A percentile compares a stretch with the other conserved stretches of the same genome.
phyloP scores from a whole-genome alignment of 1,140 invertebrate genomes.

The Ericerus pela region DNA sequence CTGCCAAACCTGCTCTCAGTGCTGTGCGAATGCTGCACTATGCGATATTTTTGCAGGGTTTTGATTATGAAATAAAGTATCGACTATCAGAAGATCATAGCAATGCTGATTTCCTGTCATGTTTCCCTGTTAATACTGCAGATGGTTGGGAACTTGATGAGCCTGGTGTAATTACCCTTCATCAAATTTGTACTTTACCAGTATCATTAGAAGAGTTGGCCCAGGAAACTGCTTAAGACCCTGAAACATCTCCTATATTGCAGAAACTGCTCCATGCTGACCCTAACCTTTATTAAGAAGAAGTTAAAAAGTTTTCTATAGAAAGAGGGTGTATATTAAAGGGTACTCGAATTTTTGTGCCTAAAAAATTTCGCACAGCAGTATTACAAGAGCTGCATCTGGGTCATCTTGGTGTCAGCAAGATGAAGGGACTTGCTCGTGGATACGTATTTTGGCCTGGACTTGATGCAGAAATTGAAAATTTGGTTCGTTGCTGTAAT shows the following conservation, averaged over 20 bases:
- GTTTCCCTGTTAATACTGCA: conserved; percentile 3
- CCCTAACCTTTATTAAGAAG: not conserved
- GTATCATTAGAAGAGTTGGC: not conserved
- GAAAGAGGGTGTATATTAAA: conserved; percentile 22
- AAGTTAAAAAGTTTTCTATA: conserved; percentile 20
- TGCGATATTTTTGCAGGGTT: conserved; percentile 13
- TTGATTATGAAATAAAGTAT: conserved; percentile 15
- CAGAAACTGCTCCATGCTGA: not conserved
- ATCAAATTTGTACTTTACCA: not conserved
- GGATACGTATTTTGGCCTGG: conserved; percentile 34
- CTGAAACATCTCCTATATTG: not conserved
- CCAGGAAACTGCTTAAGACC: not conserved
- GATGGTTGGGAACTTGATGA: conserved; percentile 6
- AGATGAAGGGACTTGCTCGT: conserved; percentile 35
- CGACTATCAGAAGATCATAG: conserved; percentile 6
- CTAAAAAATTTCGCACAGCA: conserved; percentile 19
- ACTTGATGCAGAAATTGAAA: conserved; percentile 33
- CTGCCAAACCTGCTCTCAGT: conserved; percentile 21
- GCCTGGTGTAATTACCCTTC: not conserved
- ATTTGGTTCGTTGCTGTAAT: conserved; percentile 15
- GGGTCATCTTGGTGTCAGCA: conserved; percentile 32
- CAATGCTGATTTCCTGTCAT: conserved; percentile 13
- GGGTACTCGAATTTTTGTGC: conserved; percentile 26
- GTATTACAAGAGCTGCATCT: conserved; percentile 30
- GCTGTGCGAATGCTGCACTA: conserved; percentile 5